Evolutionary conservation across 2,888 invertebrate species (phyloP), one percentile per base, ranked within the genome.

Genomic region (Drosophila robusta): DNA sequence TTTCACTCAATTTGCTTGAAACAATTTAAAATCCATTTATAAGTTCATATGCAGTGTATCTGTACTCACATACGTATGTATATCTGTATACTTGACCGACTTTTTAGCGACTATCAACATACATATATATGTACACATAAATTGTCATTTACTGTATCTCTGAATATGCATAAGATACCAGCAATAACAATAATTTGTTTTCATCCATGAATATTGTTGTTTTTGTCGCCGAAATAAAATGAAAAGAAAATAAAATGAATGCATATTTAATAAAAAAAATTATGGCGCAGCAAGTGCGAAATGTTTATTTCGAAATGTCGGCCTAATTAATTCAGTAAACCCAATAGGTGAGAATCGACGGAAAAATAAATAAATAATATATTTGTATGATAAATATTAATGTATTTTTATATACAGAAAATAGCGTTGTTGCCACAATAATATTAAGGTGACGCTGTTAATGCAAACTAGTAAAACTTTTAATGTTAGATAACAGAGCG

Each of bases 11-110:
- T 78, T 84, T 81, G 65, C 68, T 70, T 70, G 47, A 71, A 58
- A 58, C 78, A 69, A 68, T 85, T 82, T 78, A 66, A 80, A 75
- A 79, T 80, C 78, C 73, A 73, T 75, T 52, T 42, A 54, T 46
- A 69, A 51, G 24, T 49, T 32, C 62, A 72, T 45, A 36, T 41
- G 62, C 45, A 56, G 60, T 51, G 41, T 16, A 26, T 36, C 7
- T 56, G 36, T 41, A 16, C 22, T 36, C 32, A 38, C 9, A 41
- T 16, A 18, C 22, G 34, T 39, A 16, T 49, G 8, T 71, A 45
- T 58, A 44, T 64, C n/a, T 76, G 67, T 77, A 77, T 73, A 84
- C 83, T 84, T 87, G 87, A 84, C 83, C 83, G 87, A 84, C 69
- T 78, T 86, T 78, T 68, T 63, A 45, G 69, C 52, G 58, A 52